A percentile compares a stretch with the other conserved stretches of the same genome.
Evolutionary conservation across 23 tunicate genomes (phyloP).

Genomic region (Phallusia fumigata): DNA sequence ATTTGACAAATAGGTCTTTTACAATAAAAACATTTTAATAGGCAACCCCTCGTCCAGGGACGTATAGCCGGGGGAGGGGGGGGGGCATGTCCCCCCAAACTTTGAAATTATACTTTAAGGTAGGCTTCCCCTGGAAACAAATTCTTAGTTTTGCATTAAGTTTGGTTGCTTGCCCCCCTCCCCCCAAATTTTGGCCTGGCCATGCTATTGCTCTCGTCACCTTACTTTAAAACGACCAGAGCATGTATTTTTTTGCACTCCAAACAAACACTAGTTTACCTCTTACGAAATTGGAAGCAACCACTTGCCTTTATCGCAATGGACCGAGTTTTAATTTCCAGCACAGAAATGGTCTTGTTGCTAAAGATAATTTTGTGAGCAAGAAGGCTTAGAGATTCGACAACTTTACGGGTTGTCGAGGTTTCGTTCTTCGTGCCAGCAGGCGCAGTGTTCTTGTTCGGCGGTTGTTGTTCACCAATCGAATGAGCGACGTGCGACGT

Average conservation of each 20-base stretch:
- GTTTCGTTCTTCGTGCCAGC: background rate
- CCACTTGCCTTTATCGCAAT: background rate
- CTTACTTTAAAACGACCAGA: too few relatives aligned
- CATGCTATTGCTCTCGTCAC: too few relatives aligned
- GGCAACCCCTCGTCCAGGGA: too few relatives aligned
- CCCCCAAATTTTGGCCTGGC: too few relatives aligned
- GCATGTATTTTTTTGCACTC: too few relatives aligned
- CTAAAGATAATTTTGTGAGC: background rate
- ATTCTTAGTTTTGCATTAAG: too few relatives aligned
- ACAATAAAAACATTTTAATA: too few relatives aligned
- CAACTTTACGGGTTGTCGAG: background rate
- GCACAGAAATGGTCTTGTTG: background rate
- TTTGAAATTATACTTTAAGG: too few relatives aligned
- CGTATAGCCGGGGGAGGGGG: too few relatives aligned
- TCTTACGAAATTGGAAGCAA: background rate
- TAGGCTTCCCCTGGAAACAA: too few relatives aligned
- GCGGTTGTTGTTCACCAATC: background rate
- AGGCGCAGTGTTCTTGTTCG: background rate
- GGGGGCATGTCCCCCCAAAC: too few relatives aligned
- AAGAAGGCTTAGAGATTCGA: background rate
- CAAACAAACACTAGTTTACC: background rate
- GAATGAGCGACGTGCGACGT: slow-evolving; percentile 1
- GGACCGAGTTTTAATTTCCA: background rate
- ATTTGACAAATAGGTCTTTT: background rate
- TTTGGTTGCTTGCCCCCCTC: too few relatives aligned